Evolutionary conservation across 2,888 invertebrate species (phyloP), one percentile per base, ranked within the genome.

Genomic region (Tetragonula carbonaria): DNA sequence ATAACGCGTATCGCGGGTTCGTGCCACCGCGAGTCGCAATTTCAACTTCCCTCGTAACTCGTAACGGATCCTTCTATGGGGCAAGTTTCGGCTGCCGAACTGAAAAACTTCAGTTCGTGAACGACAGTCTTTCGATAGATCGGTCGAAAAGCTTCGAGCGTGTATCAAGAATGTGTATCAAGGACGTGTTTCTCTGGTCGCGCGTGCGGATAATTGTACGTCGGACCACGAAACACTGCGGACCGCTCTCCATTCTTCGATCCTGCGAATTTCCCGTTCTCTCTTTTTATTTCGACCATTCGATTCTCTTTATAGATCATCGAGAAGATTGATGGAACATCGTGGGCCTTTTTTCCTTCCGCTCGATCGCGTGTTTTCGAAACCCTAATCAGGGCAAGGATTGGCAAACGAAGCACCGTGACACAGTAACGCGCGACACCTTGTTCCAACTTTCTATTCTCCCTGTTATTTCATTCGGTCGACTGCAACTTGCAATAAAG

Each of bases 31-130:
- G 33, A 65, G 33, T 18, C 21, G 45, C 55, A 55, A 67, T 45
- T 23, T n/a, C 4, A 21, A 70, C 51, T 70, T 51, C 13, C n/a
- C 16, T 4, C 75, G 67, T 65, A 75, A 53, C 65, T 72, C 71
- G 71, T 55, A 67, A 62, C 53, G 16, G 68, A 59, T 28, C 57
- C 50, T 53, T 50, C 53, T 45, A 72, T 65, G 63, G 53, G 18
- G 28, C 45, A 55, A 73, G 82, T 66, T 75, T 33, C 50, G 55
- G 28, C 3, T 45, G 23, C 23, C 16, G 65, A 53, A 16, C 23
- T 16, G 68, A 72, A 83, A 83, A 77, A 86, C 84, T 89, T 88
- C 33, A 33, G 33, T 33, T 66, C 84, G 73, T 57, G 72, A n/a
- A 28, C 57, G 72, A 75, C 57, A 45, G 84, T 84, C 33, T 33